Evolutionary conservation across 2,888 invertebrate genomes (phyloP), one percentile per base, ranked within the genome.

Genomic region (Tachina fera): DNA sequence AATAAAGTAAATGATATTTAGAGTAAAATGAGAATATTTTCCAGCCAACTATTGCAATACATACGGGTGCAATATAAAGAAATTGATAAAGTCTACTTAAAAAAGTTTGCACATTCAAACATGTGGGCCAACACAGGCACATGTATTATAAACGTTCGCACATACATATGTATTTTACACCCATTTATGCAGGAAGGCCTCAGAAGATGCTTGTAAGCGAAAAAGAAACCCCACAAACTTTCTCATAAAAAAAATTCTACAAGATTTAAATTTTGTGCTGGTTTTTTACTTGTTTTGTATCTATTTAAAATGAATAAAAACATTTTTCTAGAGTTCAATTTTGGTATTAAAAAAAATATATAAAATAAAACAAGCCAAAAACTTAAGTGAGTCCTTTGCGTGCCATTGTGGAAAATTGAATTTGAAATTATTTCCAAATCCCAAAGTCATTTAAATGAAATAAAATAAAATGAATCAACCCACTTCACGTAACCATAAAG

Each of bases 371-470:
- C 39, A 16, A 75, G 61, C 19, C 43, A 51, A 77, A 77, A 49
- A 63, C 80, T 85, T 82, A 82, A 86, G 82, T 82, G 75, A 70
- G 82, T 89, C 89, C 89, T 89, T 88, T 88, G 89, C 88, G 89
- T 89, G 88, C 88, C 87, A 89, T 89, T 89, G 88, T 83, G 87
- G 87, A 87, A 89, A 89, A 89, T 89, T 89, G 89, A 89, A 89
- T 89, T 89, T 88, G 88, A 89, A 89, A 89, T 89, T 88, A 89
- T 89, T 89, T 89, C 77, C 77, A 85, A 86, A 83, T 86, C 86
- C 68, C 79, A 74, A 49, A 81, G 82, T 71, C 78, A 53, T 58
- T 45, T 56, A 75, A 78, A 58, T 74, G 67, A 51, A 79, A 82
- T 71, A 80, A 63, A 68, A 63, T 39, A 56, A 19, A 75, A 63